Base-by-base conservation (phyloP, 1,140 invertebrate species). In the Gonatopus flavifemur region DNA sequence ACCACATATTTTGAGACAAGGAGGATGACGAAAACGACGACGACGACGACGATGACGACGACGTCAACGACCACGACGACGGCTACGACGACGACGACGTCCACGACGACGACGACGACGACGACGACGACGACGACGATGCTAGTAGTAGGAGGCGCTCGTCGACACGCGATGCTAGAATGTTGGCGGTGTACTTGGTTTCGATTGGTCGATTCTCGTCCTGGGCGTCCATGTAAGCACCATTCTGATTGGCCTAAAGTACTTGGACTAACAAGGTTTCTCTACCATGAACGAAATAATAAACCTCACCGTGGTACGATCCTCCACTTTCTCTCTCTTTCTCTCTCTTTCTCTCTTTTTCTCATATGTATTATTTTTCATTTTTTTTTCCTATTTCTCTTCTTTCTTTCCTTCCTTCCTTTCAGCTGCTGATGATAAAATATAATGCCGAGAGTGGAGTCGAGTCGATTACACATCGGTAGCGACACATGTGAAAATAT, bases 161-260 rank as follows among this genome's bases (percentile, higher is more conserved):
- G 57, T 53, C 69, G 72, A 71, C 73, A 77, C 69, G 74, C 75
- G 70, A 76, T 70, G 65, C n/a, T 74, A 71, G 71, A 71, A 67
- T 76, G 73, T 72, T 68, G 43, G 38, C 49, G 47, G 44, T 53
- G 35, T 56, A 45, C 42, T 22, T 52, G 19, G 7, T 50, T 41
- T 25, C 50, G 68, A 77, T 77, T 77, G 74, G 75, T 51, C 36
- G 53, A 20, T 45, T 44, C 25, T 25, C 47, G 38, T 51, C 59
- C 59, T 63, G 75, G 75, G 74, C 75, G 74, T 76, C 69, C 64
- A 57, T 72, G 59, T 64, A 55, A 66, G 67, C 64, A 54, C 51
- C 61, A 53, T 59, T 69, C 60, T 62, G 55, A 76, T 77, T 77
- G 75, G 74, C 55, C 57, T 57, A 59, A 47, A 28, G 46, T 4